These are phyloP conservation scores for Agrochola lota DNA, from an alignment of 2,888 invertebrate species.

Conservation along the genomic window DNA sequence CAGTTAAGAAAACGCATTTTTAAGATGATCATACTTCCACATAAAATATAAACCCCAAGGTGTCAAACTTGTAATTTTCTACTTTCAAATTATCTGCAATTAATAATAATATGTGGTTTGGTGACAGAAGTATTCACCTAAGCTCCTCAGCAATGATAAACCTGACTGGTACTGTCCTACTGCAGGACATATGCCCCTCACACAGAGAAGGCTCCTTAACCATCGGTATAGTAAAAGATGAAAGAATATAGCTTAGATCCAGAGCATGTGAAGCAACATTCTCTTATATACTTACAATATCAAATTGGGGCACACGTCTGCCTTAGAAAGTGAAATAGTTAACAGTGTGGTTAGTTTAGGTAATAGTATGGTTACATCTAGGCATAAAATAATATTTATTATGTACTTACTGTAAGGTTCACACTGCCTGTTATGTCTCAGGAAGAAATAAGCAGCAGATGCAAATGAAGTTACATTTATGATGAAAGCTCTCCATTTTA, in stretches of 20 bases:
- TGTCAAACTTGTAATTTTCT: neutral
- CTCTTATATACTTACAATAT: neutral
- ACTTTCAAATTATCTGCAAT: neutral
- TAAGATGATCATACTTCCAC: neutral
- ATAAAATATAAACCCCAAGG: neutral
- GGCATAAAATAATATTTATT: neutral
- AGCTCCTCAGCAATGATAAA: neutral
- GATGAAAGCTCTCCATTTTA: constrained; percentile 94
- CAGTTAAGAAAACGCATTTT: neutral
- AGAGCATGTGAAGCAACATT: neutral
- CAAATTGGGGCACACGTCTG: neutral
- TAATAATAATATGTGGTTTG: neutral
- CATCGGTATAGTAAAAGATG: neutral
- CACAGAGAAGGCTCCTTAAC: neutral
- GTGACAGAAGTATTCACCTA: neutral
- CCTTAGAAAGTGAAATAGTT: neutral
- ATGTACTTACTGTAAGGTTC: constrained; percentile 96
- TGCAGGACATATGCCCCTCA: neutral
- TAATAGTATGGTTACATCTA: neutral
- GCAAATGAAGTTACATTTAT: constrained; percentile 94
- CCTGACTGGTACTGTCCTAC: neutral
- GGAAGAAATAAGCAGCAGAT: constrained; percentile 96
- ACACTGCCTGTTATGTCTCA: constrained; percentile 97
- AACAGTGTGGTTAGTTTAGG: neutral
- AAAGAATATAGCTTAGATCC: neutral